Evolutionary conservation across 2,113 vertebrate genomes (phyloP), one percentile per base, ranked within the genome.

Genomic region (Catharus bicknelli): DNA sequence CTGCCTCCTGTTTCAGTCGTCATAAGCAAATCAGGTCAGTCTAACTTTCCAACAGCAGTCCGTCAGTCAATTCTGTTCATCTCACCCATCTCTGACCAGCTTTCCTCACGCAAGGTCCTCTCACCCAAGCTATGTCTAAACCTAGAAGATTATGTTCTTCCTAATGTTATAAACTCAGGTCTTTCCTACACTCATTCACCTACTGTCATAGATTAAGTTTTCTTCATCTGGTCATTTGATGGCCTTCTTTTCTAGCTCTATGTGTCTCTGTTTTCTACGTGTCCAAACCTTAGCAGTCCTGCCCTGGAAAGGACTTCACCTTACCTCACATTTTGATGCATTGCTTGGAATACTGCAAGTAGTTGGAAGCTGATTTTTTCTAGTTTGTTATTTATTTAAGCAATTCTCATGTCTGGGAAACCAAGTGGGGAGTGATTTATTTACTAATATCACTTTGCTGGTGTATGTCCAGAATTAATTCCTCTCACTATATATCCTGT

Each of bases 361-460:
- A 48, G 30, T 38, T 26, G 75, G 59, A 90, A 87, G 21, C 27
- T 83, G 47, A 64, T 83, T 86, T 83, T 75, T 57, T 16, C 58
- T 74, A 48, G 16, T 48, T 72, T 63, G 2, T 48, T 87, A 20
- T 79, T 85, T 88, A 83, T 47, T 90, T 64, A 73, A 72, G 54
- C 15, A 68, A 20, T 69, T 88, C 27, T 77, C 21, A 18, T 67
- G 48, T 34, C 55, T 75, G 38, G 40, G 78, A 87, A 84, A 85
- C 13, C 45, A 62, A n/a, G 15, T 12, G 19, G 30, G 5, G 19
- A 59, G 34, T 67, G 50, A 70, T 43, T 79, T 66, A 76, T 84
- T 92, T 90, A 92, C 89, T 89, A 89, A 83, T 55, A 77, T 67
- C 19, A 40, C 21, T 85, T 89, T 66, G 50, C 47, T 84, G 50